Evolutionary conservation across 1,140 invertebrate genomes (phyloP).

Genomic region (Drosophila rhopaloa): DNA sequence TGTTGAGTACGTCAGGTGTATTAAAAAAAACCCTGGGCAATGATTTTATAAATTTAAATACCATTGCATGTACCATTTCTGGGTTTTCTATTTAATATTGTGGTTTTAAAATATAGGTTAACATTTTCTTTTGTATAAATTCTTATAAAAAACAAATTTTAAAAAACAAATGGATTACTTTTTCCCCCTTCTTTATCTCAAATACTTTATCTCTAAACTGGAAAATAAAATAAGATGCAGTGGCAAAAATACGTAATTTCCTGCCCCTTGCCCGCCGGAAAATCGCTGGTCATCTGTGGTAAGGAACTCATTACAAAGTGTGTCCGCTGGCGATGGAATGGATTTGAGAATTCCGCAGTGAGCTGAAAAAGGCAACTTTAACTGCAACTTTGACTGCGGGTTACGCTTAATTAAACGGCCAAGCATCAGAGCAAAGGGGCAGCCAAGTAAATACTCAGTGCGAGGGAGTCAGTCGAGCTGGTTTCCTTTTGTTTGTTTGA

Average conservation of each 20-base stretch:
- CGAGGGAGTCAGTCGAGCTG: slow-evolving; percentile 5
- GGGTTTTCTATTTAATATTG: no score
- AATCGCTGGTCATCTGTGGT: slow-evolving; percentile 4
- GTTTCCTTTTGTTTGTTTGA: slow-evolving; percentile 35
- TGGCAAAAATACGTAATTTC: not conserved
- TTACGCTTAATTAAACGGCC: slow-evolving; percentile 78
- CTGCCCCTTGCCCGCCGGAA: not conserved
- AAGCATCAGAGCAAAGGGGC: slow-evolving; percentile 52
- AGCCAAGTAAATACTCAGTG: slow-evolving; percentile 59
- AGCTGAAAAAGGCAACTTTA: slow-evolving; percentile 57
- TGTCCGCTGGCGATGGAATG: slow-evolving; percentile 57
- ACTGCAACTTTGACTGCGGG: slow-evolving; percentile 66
- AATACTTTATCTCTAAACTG: no score
- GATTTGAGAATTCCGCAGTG: slow-evolving; percentile 62
- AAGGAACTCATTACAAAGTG: slow-evolving; percentile 69
- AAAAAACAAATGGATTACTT: no score
- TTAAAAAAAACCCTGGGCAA: not conserved
- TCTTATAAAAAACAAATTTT: no score
- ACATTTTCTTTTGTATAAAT: no score
- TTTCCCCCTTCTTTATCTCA: no score
- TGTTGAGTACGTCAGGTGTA: not conserved
- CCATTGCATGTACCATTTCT: no score
- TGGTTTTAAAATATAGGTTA: no score
- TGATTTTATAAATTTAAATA: no score
- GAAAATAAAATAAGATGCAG: not conserved